These are phyloP conservation scores for Alethe castanea DNA, from an alignment of 2,113 vertebrate genomes.

Conservation along the genomic window DNA sequence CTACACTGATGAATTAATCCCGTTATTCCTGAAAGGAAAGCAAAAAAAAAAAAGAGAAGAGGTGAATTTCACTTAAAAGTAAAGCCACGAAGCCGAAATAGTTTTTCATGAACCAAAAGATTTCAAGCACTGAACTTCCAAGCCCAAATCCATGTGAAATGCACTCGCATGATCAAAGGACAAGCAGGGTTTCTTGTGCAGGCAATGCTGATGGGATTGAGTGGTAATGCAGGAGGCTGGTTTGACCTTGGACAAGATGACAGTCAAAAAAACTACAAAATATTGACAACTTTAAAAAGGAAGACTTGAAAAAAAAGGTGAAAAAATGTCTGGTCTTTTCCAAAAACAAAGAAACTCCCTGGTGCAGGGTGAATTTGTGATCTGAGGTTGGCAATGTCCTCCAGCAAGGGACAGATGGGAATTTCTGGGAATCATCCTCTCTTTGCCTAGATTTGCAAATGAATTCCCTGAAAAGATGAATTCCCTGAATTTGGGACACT, in stretches of 20 bases:
- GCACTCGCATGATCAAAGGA: background rate
- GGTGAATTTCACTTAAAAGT: background rate
- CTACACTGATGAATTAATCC: background rate
- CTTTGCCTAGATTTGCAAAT: background rate
- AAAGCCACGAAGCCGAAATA: background rate
- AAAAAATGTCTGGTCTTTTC: background rate
- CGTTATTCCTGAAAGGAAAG: background rate
- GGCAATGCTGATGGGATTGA: background rate
- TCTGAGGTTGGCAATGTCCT: background rate
- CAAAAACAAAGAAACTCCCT: fast-evolving
- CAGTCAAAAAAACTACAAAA: background rate
- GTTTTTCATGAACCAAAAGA: background rate
- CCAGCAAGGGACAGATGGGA: background rate
- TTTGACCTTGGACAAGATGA: background rate
- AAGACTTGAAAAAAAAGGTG: background rate
- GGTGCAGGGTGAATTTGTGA: background rate
- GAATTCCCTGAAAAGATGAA: background rate
- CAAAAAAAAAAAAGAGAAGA: background rate
- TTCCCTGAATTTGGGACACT: background rate
- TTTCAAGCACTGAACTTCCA: background rate
- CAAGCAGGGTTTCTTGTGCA: background rate
- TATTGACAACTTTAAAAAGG: background rate
- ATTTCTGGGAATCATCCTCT: background rate
- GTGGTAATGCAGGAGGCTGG: background rate
- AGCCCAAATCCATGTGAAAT: background rate